Conservation (phyloP, 2,113 vertebrate genomes). For the Chloropsis cyanopogon region DNA sequence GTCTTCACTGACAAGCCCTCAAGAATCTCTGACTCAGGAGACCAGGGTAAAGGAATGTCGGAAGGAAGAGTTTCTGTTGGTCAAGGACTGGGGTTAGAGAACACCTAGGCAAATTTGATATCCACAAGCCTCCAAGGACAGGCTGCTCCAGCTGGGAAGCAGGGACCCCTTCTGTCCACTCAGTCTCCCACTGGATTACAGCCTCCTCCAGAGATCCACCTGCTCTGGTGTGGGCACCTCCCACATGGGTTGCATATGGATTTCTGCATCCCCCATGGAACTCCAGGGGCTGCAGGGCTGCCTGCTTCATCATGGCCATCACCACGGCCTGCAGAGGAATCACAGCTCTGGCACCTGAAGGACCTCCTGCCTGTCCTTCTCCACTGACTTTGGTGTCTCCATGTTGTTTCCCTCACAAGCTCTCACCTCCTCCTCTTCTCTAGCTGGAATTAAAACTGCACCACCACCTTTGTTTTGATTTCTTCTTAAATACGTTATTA, state of each 20-base stretch:
- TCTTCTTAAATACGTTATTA: neutral
- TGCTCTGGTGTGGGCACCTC: too few relatives aligned
- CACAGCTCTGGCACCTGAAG: neutral
- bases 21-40: neutral
- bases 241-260: neutral
- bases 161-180: neutral
- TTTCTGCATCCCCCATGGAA: neutral
- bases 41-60: neutral
- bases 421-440: neutral
- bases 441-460: neutral
- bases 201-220: neutral
- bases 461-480: neutral
- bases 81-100: neutral
- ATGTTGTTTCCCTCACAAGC: neutral
- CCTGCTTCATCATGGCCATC: neutral
- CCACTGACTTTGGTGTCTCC: neutral
- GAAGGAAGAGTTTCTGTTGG: neutral
- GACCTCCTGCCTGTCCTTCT: neutral
- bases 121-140: neutral
- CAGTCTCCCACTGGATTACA: neutral
- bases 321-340: neutral
- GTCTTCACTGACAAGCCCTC: neutral
- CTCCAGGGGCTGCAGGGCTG: neutral
- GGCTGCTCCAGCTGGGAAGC: neutral
- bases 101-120: neutral